A percentile compares a stretch with the other conserved stretches of the same genome.
Evolutionary conservation across 2,888 invertebrate genomes (phyloP).

Genomic region (Pyrochroa serraticornis): DNA sequence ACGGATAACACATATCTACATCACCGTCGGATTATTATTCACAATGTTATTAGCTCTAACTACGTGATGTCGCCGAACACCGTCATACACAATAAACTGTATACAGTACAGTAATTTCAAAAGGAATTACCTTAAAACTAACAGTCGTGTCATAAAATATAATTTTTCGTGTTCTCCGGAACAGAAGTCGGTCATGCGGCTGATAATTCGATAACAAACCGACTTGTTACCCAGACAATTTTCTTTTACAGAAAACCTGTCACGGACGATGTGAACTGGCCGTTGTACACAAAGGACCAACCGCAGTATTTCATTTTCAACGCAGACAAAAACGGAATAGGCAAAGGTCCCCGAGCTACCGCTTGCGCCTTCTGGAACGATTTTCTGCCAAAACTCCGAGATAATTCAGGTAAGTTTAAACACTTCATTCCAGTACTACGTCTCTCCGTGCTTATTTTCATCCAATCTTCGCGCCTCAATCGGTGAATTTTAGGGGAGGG

Average conservation of each 20-base stretch:
- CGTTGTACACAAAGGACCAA: conserved; percentile 81
- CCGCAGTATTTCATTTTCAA: conserved; percentile 91
- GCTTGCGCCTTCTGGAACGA: conserved; percentile 97
- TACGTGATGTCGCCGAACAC: conserved; percentile 8
- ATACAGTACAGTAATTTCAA: too few relatives aligned
- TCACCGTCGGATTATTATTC: conserved; percentile 32
- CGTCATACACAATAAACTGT: too few relatives aligned
- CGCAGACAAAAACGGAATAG: conserved; percentile 74
- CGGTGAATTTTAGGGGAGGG: too few relatives aligned
- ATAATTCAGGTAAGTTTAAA: conserved; percentile 65
- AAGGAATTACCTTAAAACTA: too few relatives aligned
- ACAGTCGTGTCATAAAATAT: too few relatives aligned
- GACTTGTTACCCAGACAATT: conserved; percentile 1
- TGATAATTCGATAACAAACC: neutral
- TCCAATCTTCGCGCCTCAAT: neutral
- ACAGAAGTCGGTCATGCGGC: too few relatives aligned
- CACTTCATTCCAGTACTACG: too few relatives aligned
- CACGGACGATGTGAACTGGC: conserved; percentile 82
- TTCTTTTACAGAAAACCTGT: conserved; percentile 64
- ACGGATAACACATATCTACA: conserved; percentile 34
- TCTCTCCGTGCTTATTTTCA: neutral
- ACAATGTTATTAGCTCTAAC: conserved; percentile 26
- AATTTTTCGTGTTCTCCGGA: too few relatives aligned
- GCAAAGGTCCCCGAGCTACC: conserved; percentile 78
- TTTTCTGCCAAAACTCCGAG: conserved; percentile 87